phyloP scores from a whole-genome alignment of 2,797 vertebrate genomes.

The Helicolenus hilgendorfi region DNA sequence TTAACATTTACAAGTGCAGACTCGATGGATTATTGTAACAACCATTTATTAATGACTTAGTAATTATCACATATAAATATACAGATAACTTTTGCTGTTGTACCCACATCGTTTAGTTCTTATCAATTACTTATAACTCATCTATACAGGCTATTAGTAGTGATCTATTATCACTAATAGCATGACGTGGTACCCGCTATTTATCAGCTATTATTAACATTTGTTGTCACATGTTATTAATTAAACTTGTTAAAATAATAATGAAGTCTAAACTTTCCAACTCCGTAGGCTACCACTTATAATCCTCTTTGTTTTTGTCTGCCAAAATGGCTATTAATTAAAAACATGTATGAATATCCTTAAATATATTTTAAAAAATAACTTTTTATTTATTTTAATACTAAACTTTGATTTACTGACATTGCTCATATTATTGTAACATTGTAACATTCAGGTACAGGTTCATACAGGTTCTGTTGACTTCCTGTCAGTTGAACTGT shows the following conservation, averaged over 20 bases:
- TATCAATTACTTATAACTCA: background rate
- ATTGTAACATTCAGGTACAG: too few relatives aligned
- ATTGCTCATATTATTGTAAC: too few relatives aligned
- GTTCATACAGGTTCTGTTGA: background rate
- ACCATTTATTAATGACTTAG: background rate
- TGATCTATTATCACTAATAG: background rate
- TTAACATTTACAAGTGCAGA: background rate
- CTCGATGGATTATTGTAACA: background rate
- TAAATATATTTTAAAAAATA: background rate
- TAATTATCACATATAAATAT: background rate
- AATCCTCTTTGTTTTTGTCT: background rate
- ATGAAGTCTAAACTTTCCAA: background rate
- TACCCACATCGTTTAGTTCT: background rate
- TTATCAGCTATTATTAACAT: background rate
- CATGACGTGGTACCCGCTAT: too few relatives aligned
- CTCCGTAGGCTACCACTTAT: background rate
- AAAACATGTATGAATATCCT: background rate
- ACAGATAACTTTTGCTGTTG: background rate
- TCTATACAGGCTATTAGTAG: background rate
- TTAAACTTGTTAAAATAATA: background rate
- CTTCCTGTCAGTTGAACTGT: too few relatives aligned
- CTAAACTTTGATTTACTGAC: background rate
- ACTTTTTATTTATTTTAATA: background rate
- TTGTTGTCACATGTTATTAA: background rate
- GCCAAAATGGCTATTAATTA: background rate